Evolutionary conservation across 2,113 vertebrate genomes (phyloP).

Genomic region (Mandrillus leucophaeus): DNA sequence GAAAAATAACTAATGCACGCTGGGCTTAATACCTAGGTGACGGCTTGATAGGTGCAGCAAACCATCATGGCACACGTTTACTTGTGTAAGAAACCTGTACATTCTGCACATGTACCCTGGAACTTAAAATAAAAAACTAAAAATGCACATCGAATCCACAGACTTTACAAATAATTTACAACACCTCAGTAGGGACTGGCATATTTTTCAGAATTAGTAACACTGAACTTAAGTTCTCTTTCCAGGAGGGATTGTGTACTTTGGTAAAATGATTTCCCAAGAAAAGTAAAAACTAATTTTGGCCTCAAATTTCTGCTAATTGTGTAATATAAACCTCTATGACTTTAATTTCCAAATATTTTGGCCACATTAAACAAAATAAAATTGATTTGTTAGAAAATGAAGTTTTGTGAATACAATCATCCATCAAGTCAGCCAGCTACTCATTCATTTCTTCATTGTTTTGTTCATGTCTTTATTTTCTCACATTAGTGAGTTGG

Average conservation of each 20-base stretch:
- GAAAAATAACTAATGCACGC: no score
- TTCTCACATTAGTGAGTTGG: neutral
- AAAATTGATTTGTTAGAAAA: neutral
- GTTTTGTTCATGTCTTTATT: neutral
- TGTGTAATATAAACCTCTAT: neutral
- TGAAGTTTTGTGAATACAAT: neutral
- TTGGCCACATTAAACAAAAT: neutral
- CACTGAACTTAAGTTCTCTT: neutral
- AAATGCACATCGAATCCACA: neutral
- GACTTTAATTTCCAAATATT: neutral
- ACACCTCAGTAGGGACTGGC: neutral
- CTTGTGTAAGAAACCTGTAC: no score
- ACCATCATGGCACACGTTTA: no score
- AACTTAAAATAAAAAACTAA: neutral
- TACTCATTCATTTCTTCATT: neutral
- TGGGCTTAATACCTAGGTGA: no score
- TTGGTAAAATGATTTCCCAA: neutral
- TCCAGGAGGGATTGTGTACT: neutral
- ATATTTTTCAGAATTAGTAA: neutral
- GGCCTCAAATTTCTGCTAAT: slow-evolving; percentile 2
- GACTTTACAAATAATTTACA: neutral
- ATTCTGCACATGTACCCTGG: no score
- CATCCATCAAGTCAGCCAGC: rapidly evolving
- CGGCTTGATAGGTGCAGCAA: no score
- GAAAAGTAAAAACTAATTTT: neutral